A percentile compares a stretch with the other conserved stretches of the same genome.
Evolutionary conservation across 1,140 invertebrate species (phyloP).

Genomic region (Musca vetustissima): DNA sequence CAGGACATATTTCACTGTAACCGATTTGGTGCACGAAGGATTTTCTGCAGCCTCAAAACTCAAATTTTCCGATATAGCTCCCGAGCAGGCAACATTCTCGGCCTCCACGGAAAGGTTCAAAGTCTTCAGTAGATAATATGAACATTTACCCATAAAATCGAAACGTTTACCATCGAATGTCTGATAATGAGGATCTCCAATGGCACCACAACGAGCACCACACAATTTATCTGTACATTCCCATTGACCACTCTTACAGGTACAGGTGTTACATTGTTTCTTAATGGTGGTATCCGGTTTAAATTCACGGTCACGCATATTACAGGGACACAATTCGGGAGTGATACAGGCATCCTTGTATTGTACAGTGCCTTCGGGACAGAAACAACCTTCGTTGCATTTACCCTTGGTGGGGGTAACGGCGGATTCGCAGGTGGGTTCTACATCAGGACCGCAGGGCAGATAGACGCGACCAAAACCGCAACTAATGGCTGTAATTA

Average conservation of each 20-base stretch:
- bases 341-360: constrained; percentile 74
- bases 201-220: constrained; percentile 72
- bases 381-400: constrained; percentile 87
- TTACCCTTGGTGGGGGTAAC: constrained; percentile 48
- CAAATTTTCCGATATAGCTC: constrained; percentile 73
- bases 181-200: constrained; percentile 87
- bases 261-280: constrained; percentile 81
- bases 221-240: constrained; percentile 74
- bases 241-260: constrained; percentile 66
- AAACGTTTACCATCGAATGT: constrained; percentile 85
- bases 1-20: constrained; percentile 63
- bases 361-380: constrained; percentile 71
- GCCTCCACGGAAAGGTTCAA: constrained; percentile 72
- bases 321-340: constrained; percentile 74
- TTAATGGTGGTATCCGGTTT: constrained; percentile 69
- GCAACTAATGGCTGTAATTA: constrained; percentile 68
- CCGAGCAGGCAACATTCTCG: constrained; percentile 80
- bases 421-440: constrained; percentile 60
- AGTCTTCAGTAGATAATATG: constrained; percentile 75
- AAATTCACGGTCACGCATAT: constrained; percentile 74
- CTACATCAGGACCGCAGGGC: constrained; percentile 65
- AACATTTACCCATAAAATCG: constrained; percentile 88
- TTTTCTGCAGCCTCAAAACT: constrained; percentile 63
- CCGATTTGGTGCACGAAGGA: constrained; percentile 80
- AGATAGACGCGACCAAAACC: constrained; percentile 69